Base-by-base conservation (phyloP, 2,888 invertebrate species). In the Clunio marinus region DNA sequence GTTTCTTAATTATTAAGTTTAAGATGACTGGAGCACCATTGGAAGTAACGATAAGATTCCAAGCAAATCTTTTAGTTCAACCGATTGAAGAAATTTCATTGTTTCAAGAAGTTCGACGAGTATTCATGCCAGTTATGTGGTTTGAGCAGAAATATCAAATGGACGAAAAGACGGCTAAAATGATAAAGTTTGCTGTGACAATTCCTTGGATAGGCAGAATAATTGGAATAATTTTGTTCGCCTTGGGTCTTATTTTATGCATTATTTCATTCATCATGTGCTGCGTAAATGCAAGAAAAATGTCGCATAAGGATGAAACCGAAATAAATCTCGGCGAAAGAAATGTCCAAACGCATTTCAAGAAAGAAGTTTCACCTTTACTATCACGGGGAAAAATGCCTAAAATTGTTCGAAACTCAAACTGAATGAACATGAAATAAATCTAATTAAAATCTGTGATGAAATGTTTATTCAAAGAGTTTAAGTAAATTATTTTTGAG, bases 1-100 rank as follows among this genome's bases (percentile, higher is more conserved):
- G 15, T 17, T 46, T 46, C 22, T 45, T 27, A 1, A n/a, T n/a
- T 2, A 8, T 57, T 69, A n/a, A 25, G 2, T 82, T 80, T 20
- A 78, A 88, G 88, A 84, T 80, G 72, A 81, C 88, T 8, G 89
- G 88, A 7, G 82, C 88, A n/a, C 88, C 89, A 0, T 72, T 89
- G 17, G 83, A 86, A 63, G 88, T 89, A 0, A 80, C 83, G 0
- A 88, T 87, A 0, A 81, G 87, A 71, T 82, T 90, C 51, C 91
- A 91, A 76, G 78, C 88, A 68, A 91, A 90, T 74, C 80, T 89
- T 32, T 80, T 83, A 35, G 73, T 89, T 7, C 83, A 85, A 69
- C 83, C 86, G 0, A 81, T 81, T 69, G 74, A 79, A 5, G 77
- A 80, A 35, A 80, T 88, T n/a, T 76, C 66, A 77, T 80, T 41